phyloP scores from a whole-genome alignment of 2,797 vertebrate species.

The Crenichthys baileyi region DNA sequence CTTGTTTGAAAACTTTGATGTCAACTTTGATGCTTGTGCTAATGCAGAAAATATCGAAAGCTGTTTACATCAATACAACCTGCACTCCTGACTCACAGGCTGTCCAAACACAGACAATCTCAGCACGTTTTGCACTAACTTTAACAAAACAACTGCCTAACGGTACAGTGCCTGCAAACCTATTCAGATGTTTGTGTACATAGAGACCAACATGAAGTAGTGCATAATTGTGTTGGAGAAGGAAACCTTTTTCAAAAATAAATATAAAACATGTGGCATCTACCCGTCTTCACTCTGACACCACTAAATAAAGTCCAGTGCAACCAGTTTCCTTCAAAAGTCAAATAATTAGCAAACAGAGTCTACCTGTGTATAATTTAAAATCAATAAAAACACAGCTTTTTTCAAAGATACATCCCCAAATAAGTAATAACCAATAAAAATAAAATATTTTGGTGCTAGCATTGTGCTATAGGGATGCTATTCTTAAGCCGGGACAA shows the following conservation, averaged over 20 bases:
- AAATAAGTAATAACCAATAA: background rate
- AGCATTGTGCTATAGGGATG: background rate
- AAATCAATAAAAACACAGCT: background rate
- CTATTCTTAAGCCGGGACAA: background rate
- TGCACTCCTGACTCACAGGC: slow-evolving; percentile 34
- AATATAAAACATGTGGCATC: background rate
- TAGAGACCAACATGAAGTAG: background rate
- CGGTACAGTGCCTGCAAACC: background rate
- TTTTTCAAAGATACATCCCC: background rate
- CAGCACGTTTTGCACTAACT: slow-evolving; percentile 62
- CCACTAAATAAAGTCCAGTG: background rate
- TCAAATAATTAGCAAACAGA: background rate
- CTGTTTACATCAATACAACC: slow-evolving; percentile 34
- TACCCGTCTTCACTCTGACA: background rate
- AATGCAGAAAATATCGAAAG: slow-evolving; percentile 36
- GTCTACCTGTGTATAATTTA: background rate
- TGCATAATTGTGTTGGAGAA: background rate
- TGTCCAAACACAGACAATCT: slow-evolving; percentile 26
- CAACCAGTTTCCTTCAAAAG: background rate
- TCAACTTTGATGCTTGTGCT: slow-evolving; percentile 49
- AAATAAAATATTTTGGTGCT: background rate
- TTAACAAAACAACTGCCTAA: slow-evolving; percentile 27
- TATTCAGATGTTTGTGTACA: background rate
- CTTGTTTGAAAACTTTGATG: slow-evolving; percentile 57
- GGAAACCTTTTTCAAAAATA: background rate